Evolutionary conservation across 2,113 vertebrate genomes (phyloP).

Genomic region (Tympanuchus pallidicinctus): DNA sequence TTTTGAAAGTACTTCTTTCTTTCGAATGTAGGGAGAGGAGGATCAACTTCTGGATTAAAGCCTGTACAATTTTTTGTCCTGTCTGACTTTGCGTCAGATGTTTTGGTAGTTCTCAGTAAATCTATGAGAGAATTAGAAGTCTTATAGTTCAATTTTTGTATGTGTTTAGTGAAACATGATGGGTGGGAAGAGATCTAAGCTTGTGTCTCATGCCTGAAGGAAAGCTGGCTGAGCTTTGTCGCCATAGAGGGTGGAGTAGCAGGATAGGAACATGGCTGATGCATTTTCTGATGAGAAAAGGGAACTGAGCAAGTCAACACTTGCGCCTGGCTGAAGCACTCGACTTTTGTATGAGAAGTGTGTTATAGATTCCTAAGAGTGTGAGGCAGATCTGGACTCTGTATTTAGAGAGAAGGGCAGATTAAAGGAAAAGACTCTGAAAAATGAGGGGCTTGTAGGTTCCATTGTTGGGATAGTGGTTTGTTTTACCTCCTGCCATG

Average conservation of each 20-base stretch:
- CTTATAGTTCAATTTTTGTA: not conserved
- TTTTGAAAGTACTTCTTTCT: not conserved
- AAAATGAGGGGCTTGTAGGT: not conserved
- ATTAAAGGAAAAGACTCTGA: not conserved
- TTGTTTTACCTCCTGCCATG: not conserved
- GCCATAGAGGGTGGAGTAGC: rapidly evolving
- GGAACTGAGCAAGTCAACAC: not conserved
- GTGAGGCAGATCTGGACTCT: not conserved
- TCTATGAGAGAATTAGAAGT: not conserved
- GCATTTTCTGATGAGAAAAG: not conserved
- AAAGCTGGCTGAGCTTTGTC: not conserved
- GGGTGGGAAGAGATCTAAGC: not conserved
- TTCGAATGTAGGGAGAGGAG: not conserved
- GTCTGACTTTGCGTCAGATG: not conserved
- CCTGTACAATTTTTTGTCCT: not conserved
- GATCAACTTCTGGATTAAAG: not conserved
- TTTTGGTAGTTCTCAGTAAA: not conserved
- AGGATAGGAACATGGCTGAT: not conserved
- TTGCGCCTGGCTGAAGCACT: not conserved
- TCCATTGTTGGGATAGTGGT: not conserved
- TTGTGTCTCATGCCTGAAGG: rapidly evolving
- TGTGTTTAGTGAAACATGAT: not conserved
- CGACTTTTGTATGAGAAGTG: not conserved
- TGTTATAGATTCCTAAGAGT: not conserved
- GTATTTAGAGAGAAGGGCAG: not conserved